Evolutionary conservation across 1,140 invertebrate species (phyloP).

Genomic region (Drosophila baimaii): DNA sequence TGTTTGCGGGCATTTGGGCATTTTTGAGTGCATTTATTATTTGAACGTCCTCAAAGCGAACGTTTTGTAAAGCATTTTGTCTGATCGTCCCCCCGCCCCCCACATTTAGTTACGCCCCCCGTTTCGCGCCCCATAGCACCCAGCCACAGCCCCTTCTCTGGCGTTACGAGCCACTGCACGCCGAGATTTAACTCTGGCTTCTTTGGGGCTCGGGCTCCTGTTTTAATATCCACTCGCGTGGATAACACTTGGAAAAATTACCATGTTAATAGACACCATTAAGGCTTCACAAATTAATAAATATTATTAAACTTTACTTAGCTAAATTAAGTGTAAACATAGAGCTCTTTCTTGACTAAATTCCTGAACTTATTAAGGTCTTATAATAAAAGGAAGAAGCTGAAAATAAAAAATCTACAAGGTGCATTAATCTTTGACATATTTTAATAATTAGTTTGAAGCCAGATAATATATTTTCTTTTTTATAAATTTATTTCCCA

Average conservation of each 20-base stretch:
- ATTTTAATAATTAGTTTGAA: background rate
- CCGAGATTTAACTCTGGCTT: slow-evolving; percentile 65
- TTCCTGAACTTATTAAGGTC: background rate
- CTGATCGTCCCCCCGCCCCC: slow-evolving; percentile 35
- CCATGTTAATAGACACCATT: background rate
- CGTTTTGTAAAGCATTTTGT: slow-evolving; percentile 80
- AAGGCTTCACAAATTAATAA: background rate
- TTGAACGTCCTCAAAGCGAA: slow-evolving; percentile 75
- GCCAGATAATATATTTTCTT: background rate
- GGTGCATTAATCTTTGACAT: too few species aligned
- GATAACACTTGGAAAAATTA: slow-evolving; percentile 13
- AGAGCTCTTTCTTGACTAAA: too few species aligned
- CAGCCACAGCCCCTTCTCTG: slow-evolving; percentile 3
- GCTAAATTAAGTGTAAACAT: background rate
- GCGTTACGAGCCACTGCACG: slow-evolving; percentile 54
- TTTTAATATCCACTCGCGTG: slow-evolving; percentile 23
- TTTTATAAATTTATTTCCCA: too few species aligned
- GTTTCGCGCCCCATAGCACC: slow-evolving; percentile 7
- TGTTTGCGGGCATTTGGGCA: slow-evolving; percentile 81
- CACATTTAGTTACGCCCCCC: slow-evolving; percentile 34
- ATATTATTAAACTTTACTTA: background rate
- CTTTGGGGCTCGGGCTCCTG: slow-evolving; percentile 22
- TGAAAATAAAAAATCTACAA: background rate
- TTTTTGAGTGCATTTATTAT: slow-evolving; percentile 83
- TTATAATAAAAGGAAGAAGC: too few species aligned